These are phyloP conservation scores for Microcebus jonahi DNA, from an alignment of 2,113 vertebrate species.

Conservation along the genomic window DNA sequence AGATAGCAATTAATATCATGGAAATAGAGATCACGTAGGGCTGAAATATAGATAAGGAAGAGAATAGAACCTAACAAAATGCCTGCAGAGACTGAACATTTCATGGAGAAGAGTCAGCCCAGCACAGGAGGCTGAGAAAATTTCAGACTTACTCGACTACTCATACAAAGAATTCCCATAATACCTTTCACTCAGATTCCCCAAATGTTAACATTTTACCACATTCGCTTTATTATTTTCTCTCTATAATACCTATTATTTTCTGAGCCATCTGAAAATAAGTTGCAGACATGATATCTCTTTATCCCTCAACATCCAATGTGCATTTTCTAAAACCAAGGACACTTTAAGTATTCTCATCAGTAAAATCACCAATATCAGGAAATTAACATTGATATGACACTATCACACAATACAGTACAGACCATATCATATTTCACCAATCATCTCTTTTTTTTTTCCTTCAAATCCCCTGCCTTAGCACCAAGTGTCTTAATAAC, in stretches of 20 bases:
- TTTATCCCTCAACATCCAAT: neutral
- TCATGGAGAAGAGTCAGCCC: neutral
- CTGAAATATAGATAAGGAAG: neutral
- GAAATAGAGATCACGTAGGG: neutral
- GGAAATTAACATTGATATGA: neutral
- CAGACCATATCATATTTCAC: neutral
- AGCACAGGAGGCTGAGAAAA: neutral
- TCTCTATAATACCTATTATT: neutral
- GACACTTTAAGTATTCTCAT: neutral
- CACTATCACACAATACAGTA: neutral
- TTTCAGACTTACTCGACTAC: neutral
- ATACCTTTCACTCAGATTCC: neutral
- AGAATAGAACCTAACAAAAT: neutral
- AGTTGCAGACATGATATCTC: neutral
- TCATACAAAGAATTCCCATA: neutral
- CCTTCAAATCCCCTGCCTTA: too few species aligned
- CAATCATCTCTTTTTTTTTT: neutral
- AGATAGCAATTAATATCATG: neutral
- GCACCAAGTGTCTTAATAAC: neutral
- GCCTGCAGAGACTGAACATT: neutral
- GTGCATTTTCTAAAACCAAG: constrained; percentile 16
- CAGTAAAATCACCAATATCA: neutral
- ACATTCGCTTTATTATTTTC: neutral
- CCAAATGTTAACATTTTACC: neutral
- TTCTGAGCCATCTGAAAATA: constrained; percentile 25